These are phyloP conservation scores for Panzeria rudis DNA, from an alignment of 2,888 invertebrate genomes.

Conservation along the genomic window DNA sequence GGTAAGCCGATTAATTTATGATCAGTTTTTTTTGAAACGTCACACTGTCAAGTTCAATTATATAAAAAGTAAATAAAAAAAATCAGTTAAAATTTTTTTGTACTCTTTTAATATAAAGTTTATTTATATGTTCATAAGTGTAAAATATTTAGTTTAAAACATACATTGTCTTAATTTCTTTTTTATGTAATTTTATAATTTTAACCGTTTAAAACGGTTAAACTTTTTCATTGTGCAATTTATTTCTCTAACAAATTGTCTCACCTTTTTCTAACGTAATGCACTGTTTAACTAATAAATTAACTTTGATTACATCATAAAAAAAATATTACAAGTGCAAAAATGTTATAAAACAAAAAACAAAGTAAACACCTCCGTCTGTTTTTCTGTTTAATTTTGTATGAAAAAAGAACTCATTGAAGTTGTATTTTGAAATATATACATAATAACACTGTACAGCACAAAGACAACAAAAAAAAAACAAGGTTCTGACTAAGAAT, in stretches of 20 bases:
- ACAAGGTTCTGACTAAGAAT: too few species aligned
- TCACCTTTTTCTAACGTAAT: slow-evolving; percentile 38
- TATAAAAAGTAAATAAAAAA: too few species aligned
- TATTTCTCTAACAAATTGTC: slow-evolving; percentile 32
- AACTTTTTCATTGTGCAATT: slow-evolving; percentile 4
- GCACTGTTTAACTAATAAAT: slow-evolving; percentile 58
- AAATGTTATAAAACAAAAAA: slow-evolving; percentile 19
- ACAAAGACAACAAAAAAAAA: too few species aligned
- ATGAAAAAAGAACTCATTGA: slow-evolving; percentile 15
- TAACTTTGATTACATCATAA: slow-evolving; percentile 66
- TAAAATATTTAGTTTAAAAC: not conserved
- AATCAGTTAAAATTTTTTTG: too few species aligned
- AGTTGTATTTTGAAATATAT: slow-evolving; percentile 3
- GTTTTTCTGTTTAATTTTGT: slow-evolving; percentile 14
- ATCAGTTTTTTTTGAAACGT: too few species aligned
- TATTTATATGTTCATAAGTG: not conserved
- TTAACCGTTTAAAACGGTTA: slow-evolving; percentile 32
- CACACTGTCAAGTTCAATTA: too few species aligned
- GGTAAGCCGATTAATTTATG: too few species aligned
- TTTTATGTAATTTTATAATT: not conserved
- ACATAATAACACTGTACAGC: not conserved
- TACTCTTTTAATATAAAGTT: too few species aligned
- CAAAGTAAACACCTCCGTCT: slow-evolving; percentile 27
- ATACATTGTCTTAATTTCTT: not conserved
- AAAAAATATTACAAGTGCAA: slow-evolving; percentile 47